Base-by-base conservation (phyloP, 2,797 vertebrate species). In the Potorous gilbertii region DNA sequence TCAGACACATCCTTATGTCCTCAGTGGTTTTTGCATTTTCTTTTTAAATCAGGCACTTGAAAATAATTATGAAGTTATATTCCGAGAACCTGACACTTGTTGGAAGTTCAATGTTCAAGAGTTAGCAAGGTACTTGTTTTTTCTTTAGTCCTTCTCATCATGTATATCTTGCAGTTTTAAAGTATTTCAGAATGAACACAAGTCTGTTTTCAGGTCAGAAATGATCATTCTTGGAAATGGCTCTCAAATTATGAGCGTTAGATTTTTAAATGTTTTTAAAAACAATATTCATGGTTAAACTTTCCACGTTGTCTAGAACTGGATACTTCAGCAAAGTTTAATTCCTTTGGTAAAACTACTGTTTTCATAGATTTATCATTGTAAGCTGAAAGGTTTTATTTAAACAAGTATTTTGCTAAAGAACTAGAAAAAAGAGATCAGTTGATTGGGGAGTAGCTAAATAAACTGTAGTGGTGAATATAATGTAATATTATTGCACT, bases 71-170 rank as follows among this genome's bases (percentile, higher is more conserved):
- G 98, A 99, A 98, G 99, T 99, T 97, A 95, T 98, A 97, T 99
- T 99, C 98, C 98, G 96, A 98, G 99, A 99, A 97, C 99, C 99
- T 0, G 98, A 98, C 96, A 99, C 99, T 96, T 98, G 97, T 96
- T 99, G 99, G 99, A 99, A 99, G 98, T 99, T 99, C 98, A 98
- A 98, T 93, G 99, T 99, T 97, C 98, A 52, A 90, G 98, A 99
- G 96, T 97, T 99, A 97, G 95, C 98, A 93, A 99, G 99, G 99
- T 99, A 99, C 59, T 90, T n/a, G 34, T 94, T 97, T 97, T 96
- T 95, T 96, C 96, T 96, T 97, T 95, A 94, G 56, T 97, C 55
- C 0, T 96, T 96, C 9, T 87, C 4, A 12, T 10, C 40, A 96
- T 95, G 94, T 96, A 40, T 94, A 89, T 97, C 97, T 96, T 97